Conservation (phyloP, 1,140 invertebrate species). For the Nautilus pompilius region DNA sequence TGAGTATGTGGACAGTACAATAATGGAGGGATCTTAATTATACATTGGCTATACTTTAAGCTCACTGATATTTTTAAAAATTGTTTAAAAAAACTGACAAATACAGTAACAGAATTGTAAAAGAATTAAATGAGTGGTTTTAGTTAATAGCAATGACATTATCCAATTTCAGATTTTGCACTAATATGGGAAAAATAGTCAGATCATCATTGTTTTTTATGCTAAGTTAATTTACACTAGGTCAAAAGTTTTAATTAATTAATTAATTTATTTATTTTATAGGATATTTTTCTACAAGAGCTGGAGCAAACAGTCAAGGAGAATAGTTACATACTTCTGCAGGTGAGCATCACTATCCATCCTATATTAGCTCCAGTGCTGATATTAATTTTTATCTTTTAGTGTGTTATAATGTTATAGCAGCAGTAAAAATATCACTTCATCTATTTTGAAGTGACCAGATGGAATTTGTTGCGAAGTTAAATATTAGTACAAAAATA, state of each 20-base stretch:
- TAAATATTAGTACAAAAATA: background rate
- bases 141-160: background rate
- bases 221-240: background rate
- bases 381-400: background rate
- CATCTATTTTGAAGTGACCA: background rate
- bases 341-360: slow-evolving; percentile 16
- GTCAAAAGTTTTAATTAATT: slow-evolving; percentile 2
- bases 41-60: too few relatives aligned
- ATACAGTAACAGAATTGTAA: too few relatives aligned
- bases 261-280: slow-evolving; percentile 9
- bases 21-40: too few relatives aligned
- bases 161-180: background rate
- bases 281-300: slow-evolving; percentile 36
- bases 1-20: too few relatives aligned
- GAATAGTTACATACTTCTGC: slow-evolving; percentile 38
- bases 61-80: too few relatives aligned
- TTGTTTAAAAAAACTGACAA: too few relatives aligned
- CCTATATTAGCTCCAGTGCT: background rate
- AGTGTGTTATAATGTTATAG: background rate
- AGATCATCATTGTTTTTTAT: background rate
- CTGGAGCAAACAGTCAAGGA: slow-evolving; percentile 41
- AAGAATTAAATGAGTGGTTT: slow-evolving; percentile 20
- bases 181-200: background rate
- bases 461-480: background rate
- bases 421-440: background rate